Evolutionary conservation across 2,888 invertebrate species (phyloP).

Genomic region (Pharmacophagus antenor): DNA sequence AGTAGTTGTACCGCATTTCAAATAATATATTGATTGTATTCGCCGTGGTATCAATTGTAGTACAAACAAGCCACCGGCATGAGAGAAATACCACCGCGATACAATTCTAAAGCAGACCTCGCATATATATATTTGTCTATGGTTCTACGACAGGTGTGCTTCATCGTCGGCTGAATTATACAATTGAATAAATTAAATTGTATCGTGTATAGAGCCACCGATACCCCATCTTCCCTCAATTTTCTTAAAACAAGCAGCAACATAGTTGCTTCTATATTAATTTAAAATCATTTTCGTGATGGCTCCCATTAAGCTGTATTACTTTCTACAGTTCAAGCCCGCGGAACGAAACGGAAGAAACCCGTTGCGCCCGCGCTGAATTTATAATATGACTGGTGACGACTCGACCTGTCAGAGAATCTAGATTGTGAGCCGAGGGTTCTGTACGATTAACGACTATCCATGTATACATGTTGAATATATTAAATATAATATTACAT

Average conservation of each 20-base stretch:
- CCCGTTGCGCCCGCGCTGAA: conserved; percentile 48
- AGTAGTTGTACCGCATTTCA: too few species aligned
- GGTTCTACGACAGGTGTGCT: background rate
- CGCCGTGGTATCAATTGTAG: too few species aligned
- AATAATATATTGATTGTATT: too few species aligned
- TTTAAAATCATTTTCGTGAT: conserved; percentile 9
- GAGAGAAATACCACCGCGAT: too few species aligned
- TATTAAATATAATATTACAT: conserved; percentile 18
- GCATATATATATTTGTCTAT: background rate
- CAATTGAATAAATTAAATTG: background rate
- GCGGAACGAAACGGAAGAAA: conserved; percentile 48
- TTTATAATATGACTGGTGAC: conserved; percentile 55
- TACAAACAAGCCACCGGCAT: too few species aligned
- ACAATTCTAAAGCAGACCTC: too few species aligned
- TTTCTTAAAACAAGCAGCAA: background rate
- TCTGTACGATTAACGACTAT: conserved; percentile 38
- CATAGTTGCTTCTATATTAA: background rate
- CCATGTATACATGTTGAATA: conserved; percentile 28
- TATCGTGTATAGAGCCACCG: background rate
- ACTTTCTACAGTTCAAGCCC: conserved; percentile 18
- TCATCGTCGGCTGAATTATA: background rate
- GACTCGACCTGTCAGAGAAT: conserved; percentile 49
- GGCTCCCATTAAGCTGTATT: conserved; percentile 17
- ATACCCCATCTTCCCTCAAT: background rate
- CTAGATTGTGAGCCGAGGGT: conserved; percentile 47